A percentile compares a stretch with the other conserved stretches of the same genome.
Conservation (phyloP, 2,113 vertebrate genomes). For the Macheiramphus alcinus region DNA sequence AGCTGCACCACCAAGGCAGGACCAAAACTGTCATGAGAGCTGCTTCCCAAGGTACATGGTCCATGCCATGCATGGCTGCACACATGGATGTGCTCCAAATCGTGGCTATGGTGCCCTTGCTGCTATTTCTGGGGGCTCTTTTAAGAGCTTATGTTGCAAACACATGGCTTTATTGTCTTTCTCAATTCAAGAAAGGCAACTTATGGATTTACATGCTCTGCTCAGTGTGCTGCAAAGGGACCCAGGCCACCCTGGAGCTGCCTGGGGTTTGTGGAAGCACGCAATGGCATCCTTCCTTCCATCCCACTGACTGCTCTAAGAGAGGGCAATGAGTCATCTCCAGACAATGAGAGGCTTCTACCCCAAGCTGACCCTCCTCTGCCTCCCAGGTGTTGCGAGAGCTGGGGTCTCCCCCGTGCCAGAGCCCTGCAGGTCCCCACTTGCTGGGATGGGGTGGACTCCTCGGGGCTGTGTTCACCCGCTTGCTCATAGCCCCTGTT, state of each 20-base stretch:
- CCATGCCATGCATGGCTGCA: rapidly evolving
- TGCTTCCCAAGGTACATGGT: not conserved
- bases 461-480: rapidly evolving
- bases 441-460: not conserved
- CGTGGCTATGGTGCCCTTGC: not conserved
- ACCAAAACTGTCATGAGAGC: not conserved
- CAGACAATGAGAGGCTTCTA: not conserved
- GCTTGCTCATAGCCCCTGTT: not conserved
- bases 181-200: not conserved
- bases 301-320: not conserved
- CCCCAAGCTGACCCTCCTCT: not conserved
- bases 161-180: not conserved
- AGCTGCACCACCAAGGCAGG: not conserved
- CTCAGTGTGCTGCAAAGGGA: rapidly evolving
- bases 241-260: not conserved
- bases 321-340: not conserved
- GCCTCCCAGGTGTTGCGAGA: no score
- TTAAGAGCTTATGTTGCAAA: not conserved
- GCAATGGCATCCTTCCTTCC: not conserved
- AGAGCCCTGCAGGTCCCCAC: not conserved
- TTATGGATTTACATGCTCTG: not conserved
- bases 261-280: not conserved
- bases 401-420: not conserved
- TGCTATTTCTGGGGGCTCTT: not conserved
- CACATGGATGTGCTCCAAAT: not conserved